Evolutionary conservation across 2,888 invertebrate genomes (phyloP).

Genomic region (Drosophila kuntzei): DNA sequence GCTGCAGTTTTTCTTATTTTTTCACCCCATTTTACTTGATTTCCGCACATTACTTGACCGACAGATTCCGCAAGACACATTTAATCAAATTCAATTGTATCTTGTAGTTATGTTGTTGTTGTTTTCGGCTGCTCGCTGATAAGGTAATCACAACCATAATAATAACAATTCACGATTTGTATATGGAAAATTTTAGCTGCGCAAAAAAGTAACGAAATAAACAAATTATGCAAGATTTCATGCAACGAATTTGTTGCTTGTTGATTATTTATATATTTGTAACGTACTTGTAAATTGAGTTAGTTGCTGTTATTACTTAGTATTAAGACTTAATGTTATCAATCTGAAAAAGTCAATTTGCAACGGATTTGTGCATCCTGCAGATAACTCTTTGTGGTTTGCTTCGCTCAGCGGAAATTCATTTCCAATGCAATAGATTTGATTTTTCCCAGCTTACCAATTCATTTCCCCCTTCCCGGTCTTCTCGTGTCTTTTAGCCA

Average conservation of each 20-base stretch:
- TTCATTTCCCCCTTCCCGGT: not conserved
- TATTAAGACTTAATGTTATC: slow-evolving; percentile 1
- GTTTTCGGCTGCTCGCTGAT: slow-evolving; percentile 46
- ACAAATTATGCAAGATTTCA: slow-evolving; percentile 16
- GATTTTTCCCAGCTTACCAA: slow-evolving; percentile 31
- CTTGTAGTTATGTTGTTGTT: slow-evolving; percentile 48
- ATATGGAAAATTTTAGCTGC: slow-evolving; percentile 61
- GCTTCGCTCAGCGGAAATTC: slow-evolving; percentile 45
- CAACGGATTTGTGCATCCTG: slow-evolving; percentile 44
- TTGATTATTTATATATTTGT: not conserved
- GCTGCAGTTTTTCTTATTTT: slow-evolving; percentile 27
- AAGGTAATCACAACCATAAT: slow-evolving; percentile 57
- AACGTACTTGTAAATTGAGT: not conserved
- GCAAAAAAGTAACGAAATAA: slow-evolving; percentile 42
- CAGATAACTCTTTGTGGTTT: slow-evolving; percentile 9
- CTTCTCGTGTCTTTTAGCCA: slow-evolving; percentile 1
- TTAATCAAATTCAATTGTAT: slow-evolving; percentile 79
- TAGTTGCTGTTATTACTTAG: slow-evolving; percentile 4
- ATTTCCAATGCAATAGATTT: slow-evolving; percentile 54
- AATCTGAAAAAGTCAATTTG: not conserved
- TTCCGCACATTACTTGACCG: slow-evolving; percentile 44
- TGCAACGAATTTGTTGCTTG: slow-evolving; percentile 24
- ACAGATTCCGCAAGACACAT: slow-evolving; percentile 27
- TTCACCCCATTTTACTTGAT: slow-evolving; percentile 50
- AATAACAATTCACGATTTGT: slow-evolving; percentile 49